Base-by-base conservation (phyloP, 2,797 vertebrate genomes). In the Hoplostethus mediterraneus region DNA sequence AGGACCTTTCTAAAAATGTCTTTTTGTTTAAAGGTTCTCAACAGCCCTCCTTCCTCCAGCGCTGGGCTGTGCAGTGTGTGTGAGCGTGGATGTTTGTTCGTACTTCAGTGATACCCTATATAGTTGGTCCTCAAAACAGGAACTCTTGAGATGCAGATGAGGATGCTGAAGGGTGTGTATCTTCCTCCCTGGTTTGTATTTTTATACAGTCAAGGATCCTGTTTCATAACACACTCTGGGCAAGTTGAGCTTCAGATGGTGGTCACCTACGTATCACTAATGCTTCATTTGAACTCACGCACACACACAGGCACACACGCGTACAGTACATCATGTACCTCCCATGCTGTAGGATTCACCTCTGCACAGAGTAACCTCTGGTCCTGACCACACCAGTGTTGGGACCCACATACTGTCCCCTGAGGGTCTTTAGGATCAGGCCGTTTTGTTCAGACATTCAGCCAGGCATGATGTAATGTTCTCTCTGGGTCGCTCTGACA, bases 1-100 rank as follows among this genome's bases (percentile, higher is more conserved):
- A 93, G 92, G 91, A 94, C 92, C 87, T 91, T 89, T 92, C 94
- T 97, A 97, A 96, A 97, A 96, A 95, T 96, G 95, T 91, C 87
- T 91, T 94, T 96, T 96, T 96, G 95, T 97, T 97, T 96, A 93
- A 88, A 92, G 91, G 85, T 94, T 95, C 90, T 93, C 89, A 92
- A 93, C 90, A 90, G 87, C 87, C 86, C 91, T 84, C 56, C 88
- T 97, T 97, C 96, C 95, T 96, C 84, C 87, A 75, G 65, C 57
- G 78, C 80, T 88, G 88, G 71, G 85, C 84, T 88, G 73, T 81
- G 89, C 87, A 80, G 81, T 57, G 80, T 45, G 63, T 55, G 45
- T 21, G 31, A n/a, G 44, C 10, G n/a, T 60, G 5, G 12, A 6
- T 54, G 30, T 36, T 68, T 72, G 62, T 56, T 76, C 75, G 53